Base-by-base conservation (phyloP, 2,113 vertebrate genomes). In the Shinisaurus crocodilurus region DNA sequence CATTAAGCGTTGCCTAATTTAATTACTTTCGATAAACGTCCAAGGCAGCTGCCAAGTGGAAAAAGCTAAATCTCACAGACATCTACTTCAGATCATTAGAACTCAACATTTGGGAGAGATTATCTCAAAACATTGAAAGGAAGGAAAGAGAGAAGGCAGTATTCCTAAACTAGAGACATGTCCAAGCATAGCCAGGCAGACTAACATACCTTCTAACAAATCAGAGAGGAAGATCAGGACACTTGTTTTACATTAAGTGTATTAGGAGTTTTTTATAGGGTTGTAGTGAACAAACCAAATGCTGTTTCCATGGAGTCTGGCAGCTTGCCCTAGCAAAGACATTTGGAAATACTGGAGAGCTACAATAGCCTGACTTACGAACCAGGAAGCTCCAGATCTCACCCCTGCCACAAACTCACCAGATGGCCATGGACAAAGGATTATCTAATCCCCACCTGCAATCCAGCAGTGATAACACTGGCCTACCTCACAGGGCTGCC, bases 41-140 rank as follows among this genome's bases (percentile, higher is more conserved):
- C 74, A 79, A 79, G n/a, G 34, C 29, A 63, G 40, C 86, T 48
- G 43, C 23, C 5, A 29, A 57, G 25, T 18, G 23, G 5, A 2
- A 45, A 45, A 48, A 50, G 48, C 1, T 37, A 0, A 0, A 81
- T 92, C n/a, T 25, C 10, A 63, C 80, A 89, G 79, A 0, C 0
- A 43, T 25, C 54, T 50, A 82, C 67, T 74, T 82, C 72, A 87
- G 86, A 75, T 69, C 67, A 48, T 6, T 10, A 25, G 45, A 32
- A 87, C 57, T 77, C 67, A 87, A 57, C 13, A 43, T 82, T 69
- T 43, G 67, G 82, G 3, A 57, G 69, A 45, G 50, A 75, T 43
- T 7, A 67, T 75, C 72, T 63, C 88, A 20, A 72, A 90, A 89
- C 67, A 85, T 69, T 57, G 69, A 74, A 37, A 74, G 45, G 9